A percentile compares a stretch with the other conserved stretches of the same genome.
These are phyloP conservation scores for Chlorodrepanis virens DNA, from an alignment of 2,113 vertebrate genomes.

Conservation along the genomic window DNA sequence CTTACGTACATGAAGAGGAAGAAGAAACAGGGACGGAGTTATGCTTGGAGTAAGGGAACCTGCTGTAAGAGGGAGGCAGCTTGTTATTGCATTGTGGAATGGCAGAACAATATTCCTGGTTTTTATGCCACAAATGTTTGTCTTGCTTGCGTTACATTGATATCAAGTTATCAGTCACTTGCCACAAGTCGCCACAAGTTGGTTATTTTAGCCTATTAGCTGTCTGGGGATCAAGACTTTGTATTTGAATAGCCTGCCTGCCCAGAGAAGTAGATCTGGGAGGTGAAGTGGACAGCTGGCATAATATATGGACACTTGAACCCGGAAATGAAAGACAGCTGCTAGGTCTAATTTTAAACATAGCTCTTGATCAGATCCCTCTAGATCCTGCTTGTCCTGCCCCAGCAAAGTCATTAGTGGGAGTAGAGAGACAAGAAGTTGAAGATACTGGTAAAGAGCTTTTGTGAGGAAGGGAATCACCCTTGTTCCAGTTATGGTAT, in stretches of 20 bases:
- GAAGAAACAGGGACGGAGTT: neutral
- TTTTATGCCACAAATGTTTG: neutral
- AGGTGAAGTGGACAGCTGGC: neutral
- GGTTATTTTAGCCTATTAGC: neutral
- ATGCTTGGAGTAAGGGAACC: neutral
- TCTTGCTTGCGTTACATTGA: neutral
- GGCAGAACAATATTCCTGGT: neutral
- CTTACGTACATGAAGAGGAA: neutral
- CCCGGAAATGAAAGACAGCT: conserved; percentile 45
- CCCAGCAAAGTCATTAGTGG: neutral
- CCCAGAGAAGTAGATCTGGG: neutral
- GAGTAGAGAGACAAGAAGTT: neutral
- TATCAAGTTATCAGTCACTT: neutral
- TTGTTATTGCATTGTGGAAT: neutral
- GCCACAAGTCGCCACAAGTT: neutral
- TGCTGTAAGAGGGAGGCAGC: neutral
- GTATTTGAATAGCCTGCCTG: neutral
- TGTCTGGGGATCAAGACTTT: neutral
- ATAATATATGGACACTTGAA: neutral
- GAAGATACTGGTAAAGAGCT: neutral
- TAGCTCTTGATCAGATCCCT: neutral
- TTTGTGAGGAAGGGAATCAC: neutral
- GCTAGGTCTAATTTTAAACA: conserved; percentile 69
- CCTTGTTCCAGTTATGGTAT: conserved; percentile 55
- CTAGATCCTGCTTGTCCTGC: neutral